A percentile compares a stretch with the other conserved stretches of the same genome.
Evolutionary conservation across 2,888 invertebrate species (phyloP).

Genomic region (Dicyrtomina minuta): DNA sequence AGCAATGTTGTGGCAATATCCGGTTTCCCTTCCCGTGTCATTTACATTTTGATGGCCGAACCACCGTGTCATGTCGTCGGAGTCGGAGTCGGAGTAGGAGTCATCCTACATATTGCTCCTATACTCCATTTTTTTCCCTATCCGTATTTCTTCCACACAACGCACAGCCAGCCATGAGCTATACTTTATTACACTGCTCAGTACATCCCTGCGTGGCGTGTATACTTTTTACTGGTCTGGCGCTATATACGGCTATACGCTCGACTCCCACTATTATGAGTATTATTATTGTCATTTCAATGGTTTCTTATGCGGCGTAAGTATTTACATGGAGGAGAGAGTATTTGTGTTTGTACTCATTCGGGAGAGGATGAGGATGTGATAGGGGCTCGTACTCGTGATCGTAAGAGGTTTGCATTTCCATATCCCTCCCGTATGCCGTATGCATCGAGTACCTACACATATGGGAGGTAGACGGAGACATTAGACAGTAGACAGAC

Average conservation of each 20-base stretch:
- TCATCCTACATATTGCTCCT: slow-evolving; percentile 1
- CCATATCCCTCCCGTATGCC: slow-evolving; percentile 4
- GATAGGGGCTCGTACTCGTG: slow-evolving; percentile 2
- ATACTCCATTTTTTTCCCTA: background rate
- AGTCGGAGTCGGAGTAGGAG: too few relatives aligned
- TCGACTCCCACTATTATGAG: background rate
- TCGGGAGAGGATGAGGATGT: slow-evolving; percentile 18
- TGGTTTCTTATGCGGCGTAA: background rate
- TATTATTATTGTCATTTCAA: slow-evolving; percentile 6
- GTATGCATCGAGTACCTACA: too few relatives aligned
- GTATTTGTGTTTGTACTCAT: slow-evolving; percentile 11
- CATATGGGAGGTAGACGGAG: too few relatives aligned
- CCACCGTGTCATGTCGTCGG: slow-evolving; percentile 19
- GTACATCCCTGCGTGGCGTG: background rate
- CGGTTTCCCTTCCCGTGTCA: slow-evolving; percentile 40
- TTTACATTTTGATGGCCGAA: slow-evolving; percentile 39
- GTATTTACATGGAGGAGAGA: background rate
- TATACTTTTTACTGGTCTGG: background rate
- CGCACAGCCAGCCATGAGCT: background rate
- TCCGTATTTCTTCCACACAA: background rate
- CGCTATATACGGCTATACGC: background rate
- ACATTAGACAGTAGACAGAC: too few relatives aligned
- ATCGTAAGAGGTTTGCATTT: slow-evolving; percentile 20
- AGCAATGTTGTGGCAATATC: slow-evolving; percentile 42
- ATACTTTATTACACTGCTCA: too few relatives aligned